These are phyloP conservation scores for Dysidea cf. avara DNA, from an alignment of 37 sponge, comb jelly and placozoan species.

Conservation along the genomic window DNA sequence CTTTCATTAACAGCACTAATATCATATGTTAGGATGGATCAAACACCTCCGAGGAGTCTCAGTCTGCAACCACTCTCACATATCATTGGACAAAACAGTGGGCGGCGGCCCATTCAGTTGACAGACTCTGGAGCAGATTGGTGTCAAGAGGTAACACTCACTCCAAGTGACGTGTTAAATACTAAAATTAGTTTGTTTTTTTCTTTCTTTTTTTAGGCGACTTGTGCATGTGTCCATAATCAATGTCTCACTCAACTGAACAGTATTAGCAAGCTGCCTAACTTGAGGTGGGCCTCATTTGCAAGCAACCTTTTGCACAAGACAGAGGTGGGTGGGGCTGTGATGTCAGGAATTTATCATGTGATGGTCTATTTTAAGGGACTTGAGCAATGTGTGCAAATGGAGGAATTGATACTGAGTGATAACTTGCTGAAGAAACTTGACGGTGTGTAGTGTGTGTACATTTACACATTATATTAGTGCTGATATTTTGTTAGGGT, in stretches of 20 bases:
- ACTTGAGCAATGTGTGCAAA: constrained; percentile 50
- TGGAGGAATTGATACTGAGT: constrained; percentile 87
- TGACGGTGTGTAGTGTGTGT: too few relatives aligned
- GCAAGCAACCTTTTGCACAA: constrained; percentile 60
- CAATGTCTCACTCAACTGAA: constrained; percentile 55
- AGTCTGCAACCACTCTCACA: constrained; percentile 56
- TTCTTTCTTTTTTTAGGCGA: constrained; percentile 46
- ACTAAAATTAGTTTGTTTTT: constrained; percentile 11
- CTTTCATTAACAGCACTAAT: constrained; percentile 71
- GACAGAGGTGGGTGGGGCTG: constrained; percentile 39
- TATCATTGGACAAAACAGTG: too few relatives aligned
- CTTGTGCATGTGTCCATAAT: constrained; percentile 55
- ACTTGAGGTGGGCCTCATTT: constrained; percentile 87
- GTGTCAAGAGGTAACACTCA: not conserved
- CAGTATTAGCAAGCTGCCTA: constrained; percentile 65
- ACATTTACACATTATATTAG: too few relatives aligned
- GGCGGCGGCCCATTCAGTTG: constrained; percentile 25
- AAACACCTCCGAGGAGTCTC: constrained; percentile 36
- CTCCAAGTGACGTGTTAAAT: not conserved
- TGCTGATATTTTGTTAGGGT: too few relatives aligned
- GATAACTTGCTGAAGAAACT: constrained; percentile 55
- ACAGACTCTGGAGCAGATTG: not conserved
- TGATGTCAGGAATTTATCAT: not conserved
- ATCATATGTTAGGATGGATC: constrained; percentile 30
- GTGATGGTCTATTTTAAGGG: constrained; percentile 8